These are phyloP conservation scores for Megaustenia siamemsis DNA, from an alignment of 2,888 invertebrate genomes.

Conservation along the genomic window DNA sequence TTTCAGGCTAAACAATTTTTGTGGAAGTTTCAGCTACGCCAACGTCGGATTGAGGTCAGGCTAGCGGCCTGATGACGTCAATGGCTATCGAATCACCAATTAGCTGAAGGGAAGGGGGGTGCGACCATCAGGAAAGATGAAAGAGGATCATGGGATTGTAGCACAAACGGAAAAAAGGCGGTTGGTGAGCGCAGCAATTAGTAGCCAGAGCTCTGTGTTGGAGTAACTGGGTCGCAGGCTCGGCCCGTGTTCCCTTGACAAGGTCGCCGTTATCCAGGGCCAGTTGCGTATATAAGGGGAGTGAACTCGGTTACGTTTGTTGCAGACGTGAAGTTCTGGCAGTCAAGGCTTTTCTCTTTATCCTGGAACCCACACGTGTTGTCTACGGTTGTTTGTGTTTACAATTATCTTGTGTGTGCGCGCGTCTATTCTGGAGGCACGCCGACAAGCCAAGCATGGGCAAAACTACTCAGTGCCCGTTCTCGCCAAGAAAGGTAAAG, in stretches of 20 bases:
- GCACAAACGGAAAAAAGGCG: background rate
- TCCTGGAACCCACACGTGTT: background rate
- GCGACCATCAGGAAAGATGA: background rate
- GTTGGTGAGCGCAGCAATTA: too few species aligned
- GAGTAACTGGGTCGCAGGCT: too few species aligned
- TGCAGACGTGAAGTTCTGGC: background rate
- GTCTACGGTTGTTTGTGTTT: background rate
- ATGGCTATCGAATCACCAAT: conserved; percentile 30
- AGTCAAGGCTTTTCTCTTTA: too few species aligned
- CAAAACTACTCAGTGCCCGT: conserved; percentile 35
- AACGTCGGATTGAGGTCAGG: background rate
- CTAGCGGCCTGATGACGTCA: background rate
- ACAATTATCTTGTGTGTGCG: background rate
- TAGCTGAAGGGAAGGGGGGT: conserved; percentile 5
- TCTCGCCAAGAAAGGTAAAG: conserved; percentile 38
- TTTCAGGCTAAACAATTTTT: too few species aligned
- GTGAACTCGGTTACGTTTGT: too few species aligned
- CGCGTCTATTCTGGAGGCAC: too few species aligned
- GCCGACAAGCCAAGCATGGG: background rate
- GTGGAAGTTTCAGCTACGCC: too few species aligned
- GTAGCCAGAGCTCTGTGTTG: too few species aligned
- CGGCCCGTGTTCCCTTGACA: too few species aligned
- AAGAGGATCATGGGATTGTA: background rate
- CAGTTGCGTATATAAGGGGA: too few species aligned
- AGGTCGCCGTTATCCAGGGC: too few species aligned